These are phyloP conservation scores for Lobophora halterata DNA, from an alignment of 2,888 invertebrate species.

Conservation along the genomic window DNA sequence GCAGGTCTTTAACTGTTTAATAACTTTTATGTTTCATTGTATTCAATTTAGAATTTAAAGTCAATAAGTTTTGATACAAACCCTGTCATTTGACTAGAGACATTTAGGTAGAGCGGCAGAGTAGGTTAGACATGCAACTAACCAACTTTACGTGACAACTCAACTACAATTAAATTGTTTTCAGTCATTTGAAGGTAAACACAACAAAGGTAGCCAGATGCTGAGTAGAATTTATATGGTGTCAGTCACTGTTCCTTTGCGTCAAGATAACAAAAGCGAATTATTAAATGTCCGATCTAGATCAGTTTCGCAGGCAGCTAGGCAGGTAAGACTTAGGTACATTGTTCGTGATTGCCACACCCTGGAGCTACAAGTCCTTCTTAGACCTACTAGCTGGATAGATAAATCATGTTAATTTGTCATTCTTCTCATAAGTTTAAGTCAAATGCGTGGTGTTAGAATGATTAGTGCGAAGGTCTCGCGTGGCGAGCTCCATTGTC, in stretches of 20 bases:
- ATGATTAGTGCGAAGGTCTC: conserved; percentile 52
- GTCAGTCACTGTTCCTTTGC: conserved; percentile 40
- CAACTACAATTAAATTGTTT: conserved; percentile 1
- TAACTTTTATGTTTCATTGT: too few species aligned
- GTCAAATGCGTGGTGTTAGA: conserved; percentile 50
- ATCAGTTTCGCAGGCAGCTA: conserved; percentile 38
- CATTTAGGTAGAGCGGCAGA: too few species aligned
- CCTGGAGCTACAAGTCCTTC: conserved; percentile 62
- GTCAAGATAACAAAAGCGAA: conserved; percentile 52
- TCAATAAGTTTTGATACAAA: too few species aligned
- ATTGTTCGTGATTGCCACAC: conserved; percentile 70
- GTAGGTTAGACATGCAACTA: too few species aligned
- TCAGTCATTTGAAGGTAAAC: conserved; percentile 13
- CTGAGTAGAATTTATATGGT: conserved; percentile 38
- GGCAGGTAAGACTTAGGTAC: conserved; percentile 34
- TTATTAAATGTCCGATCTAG: conserved; percentile 53
- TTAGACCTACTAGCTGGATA: conserved; percentile 46
- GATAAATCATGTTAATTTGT: conserved; percentile 64
- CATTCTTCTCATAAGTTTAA: conserved; percentile 59
- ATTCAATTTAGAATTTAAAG: too few species aligned
- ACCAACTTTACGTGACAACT: too few species aligned
- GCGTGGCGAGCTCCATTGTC: conserved; percentile 54
- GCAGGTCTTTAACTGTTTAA: too few species aligned
- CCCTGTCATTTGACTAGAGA: too few species aligned
- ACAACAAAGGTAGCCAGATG: conserved; percentile 35